Base-by-base conservation (phyloP, 2,113 vertebrate genomes). In the Cathartes aura region DNA sequence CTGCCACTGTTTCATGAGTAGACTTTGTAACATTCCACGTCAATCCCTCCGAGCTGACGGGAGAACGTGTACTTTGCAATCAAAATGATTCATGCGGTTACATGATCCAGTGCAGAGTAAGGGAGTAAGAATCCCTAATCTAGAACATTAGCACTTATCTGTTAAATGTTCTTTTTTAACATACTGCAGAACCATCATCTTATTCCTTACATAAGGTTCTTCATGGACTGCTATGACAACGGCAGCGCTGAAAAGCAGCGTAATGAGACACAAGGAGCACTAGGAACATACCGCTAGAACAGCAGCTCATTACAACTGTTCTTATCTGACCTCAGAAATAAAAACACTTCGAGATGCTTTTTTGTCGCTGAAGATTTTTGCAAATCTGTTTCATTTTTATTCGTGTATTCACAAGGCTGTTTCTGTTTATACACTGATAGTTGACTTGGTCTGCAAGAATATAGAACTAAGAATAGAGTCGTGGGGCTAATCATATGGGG, bases 161-260 rank as follows among this genome's bases (percentile, higher is more conserved):
- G 67, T 14, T 89, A 94, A 95, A 95, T 3, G n/a, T 78, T 93
- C 45, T 73, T 83, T 60, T 94, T 76, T 50, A 86, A 75, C 74
- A 55, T 8, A 8, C 75, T 84, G 96, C 90, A 81, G 88, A 94
- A 52, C 67, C 80, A 93, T 87, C 90, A 58, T 74, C 75, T 70
- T 78, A 14, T 24, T 93, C 82, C 92, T 97, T 97, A 93, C 52
- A 53, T 93, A 93, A 97, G 90, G 82, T 90, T 95, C 90, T 97
- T 92, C 75, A 34, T 29, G 81, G 88, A 95, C 93, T 93, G 36
- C 97, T 97, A 43, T 96, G 97, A 97, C 97, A 97, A 95, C 86
- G 68, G 95, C 92, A 87, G 91, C 19, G 5, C 71, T 66, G 96
- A 90, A 66, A 81, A 90, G 66, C 42, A 12, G 55, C 2, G 8